Conservation (phyloP, 2,888 invertebrate genomes). For the Spisula subtruncata region DNA sequence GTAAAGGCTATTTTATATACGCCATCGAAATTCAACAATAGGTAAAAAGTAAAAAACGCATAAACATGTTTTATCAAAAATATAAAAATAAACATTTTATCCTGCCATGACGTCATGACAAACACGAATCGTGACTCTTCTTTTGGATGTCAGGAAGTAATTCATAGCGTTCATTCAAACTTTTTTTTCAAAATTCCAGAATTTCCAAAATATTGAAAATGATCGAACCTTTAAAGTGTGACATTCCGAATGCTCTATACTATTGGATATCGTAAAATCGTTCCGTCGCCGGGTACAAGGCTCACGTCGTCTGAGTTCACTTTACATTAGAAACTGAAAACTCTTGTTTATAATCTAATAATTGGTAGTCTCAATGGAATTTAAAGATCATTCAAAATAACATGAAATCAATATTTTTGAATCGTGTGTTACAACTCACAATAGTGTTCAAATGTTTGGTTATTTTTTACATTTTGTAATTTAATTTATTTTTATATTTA, state of each 20-base stretch:
- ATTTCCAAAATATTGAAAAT: constrained; percentile 52
- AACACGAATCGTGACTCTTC: no score
- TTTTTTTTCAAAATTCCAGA: constrained; percentile 53
- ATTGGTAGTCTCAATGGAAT: constrained; percentile 17
- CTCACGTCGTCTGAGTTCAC: background rate
- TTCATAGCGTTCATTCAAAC: background rate
- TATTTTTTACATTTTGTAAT: no score
- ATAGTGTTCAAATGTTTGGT: no score
- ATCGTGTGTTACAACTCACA: no score
- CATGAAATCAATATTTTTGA: background rate
- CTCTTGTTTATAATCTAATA: constrained; percentile 62
- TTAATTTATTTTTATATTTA: no score
- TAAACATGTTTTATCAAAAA: no score
- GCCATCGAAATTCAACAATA: no score
- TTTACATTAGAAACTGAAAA: constrained; percentile 54
- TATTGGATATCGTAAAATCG: constrained; percentile 34
- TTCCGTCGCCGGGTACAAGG: constrained; percentile 35
- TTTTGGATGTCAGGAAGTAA: background rate
- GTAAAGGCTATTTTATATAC: no score
- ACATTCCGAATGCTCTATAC: constrained; percentile 55
- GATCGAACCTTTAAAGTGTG: constrained; percentile 29
- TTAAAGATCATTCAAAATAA: background rate
- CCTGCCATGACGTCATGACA: no score
- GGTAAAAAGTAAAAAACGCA: no score
- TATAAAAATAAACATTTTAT: no score